Conservation (phyloP, 2,888 invertebrate genomes). For the Acronicta aceris region DNA sequence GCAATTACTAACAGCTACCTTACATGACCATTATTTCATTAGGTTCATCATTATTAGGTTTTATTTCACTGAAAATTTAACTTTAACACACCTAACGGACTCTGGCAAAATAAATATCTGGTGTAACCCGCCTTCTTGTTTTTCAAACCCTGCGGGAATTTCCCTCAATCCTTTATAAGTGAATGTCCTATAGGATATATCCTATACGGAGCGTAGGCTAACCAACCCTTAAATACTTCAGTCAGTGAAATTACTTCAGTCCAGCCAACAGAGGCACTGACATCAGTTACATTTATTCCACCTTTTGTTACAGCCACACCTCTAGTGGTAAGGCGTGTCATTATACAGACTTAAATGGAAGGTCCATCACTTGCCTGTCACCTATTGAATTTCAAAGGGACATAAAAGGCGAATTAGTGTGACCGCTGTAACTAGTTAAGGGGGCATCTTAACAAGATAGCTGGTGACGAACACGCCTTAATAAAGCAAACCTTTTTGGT, state of each 20-base stretch:
- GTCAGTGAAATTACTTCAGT: not conserved
- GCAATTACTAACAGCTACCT: too few relatives aligned
- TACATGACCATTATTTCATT: too few relatives aligned
- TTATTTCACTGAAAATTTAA: too few relatives aligned
- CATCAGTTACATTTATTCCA: conserved; percentile 49
- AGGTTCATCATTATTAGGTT: too few relatives aligned
- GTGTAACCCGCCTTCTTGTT: too few relatives aligned
- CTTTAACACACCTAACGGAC: too few relatives aligned
- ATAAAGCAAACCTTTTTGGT: not conserved
- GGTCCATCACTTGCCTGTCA: conserved; percentile 62
- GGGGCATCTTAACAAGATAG: conserved; percentile 22
- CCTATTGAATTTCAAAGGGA: conserved; percentile 68
- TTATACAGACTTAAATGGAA: conserved; percentile 63
- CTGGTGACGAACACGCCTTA: conserved; percentile 6
- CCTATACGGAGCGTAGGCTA: too few relatives aligned
- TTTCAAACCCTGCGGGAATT: not conserved
- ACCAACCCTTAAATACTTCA: too few relatives aligned
- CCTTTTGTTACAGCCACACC: conserved; percentile 60
- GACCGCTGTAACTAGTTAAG: conserved; percentile 48
- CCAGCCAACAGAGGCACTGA: conserved; percentile 27
- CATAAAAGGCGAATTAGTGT: conserved; percentile 63
- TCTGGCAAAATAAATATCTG: too few relatives aligned
- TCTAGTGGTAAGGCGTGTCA: conserved; percentile 60
- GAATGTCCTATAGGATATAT: too few relatives aligned
- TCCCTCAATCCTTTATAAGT: too few relatives aligned